These are phyloP conservation scores for Lissonota sp. DNA, from an alignment of 2,888 invertebrate species.

Conservation along the genomic window DNA sequence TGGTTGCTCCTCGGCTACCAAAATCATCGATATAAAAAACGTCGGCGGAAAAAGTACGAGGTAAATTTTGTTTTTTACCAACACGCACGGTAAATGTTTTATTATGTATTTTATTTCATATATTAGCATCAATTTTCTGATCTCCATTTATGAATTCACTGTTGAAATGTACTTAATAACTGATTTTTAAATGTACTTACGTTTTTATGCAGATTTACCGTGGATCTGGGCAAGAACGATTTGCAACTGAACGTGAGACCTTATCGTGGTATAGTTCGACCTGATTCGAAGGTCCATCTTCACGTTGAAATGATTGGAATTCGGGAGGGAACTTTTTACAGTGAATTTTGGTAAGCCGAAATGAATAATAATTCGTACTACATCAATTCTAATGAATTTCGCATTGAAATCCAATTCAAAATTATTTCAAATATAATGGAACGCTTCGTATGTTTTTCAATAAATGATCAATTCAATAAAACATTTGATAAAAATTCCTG, in stretches of 20 bases:
- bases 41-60: conserved; percentile 80
- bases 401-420: background rate
- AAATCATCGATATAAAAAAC: conserved; percentile 80
- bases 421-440: too few species aligned
- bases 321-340: conserved; percentile 78
- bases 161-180: background rate
- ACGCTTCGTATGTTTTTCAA: too few species aligned
- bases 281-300: conserved; percentile 71
- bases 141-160: background rate
- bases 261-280: conserved; percentile 79
- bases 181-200: background rate
- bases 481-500: too few species aligned
- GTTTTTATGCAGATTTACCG: conserved; percentile 75
- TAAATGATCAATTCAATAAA: too few species aligned
- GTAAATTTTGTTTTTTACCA: conserved; percentile 47
- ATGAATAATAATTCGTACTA: background rate
- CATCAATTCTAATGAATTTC: background rate
- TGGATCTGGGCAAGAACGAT: conserved; percentile 83
- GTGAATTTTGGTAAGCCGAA: conserved; percentile 83
- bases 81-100: background rate
- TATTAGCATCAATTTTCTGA: background rate
- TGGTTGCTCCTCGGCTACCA: conserved; percentile 80
- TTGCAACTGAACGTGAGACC: conserved; percentile 82
- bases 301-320: conserved; percentile 81
- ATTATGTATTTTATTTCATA: too few species aligned